Conservation (phyloP, 2,113 vertebrate genomes). For the Pachycephala philippinensis region DNA sequence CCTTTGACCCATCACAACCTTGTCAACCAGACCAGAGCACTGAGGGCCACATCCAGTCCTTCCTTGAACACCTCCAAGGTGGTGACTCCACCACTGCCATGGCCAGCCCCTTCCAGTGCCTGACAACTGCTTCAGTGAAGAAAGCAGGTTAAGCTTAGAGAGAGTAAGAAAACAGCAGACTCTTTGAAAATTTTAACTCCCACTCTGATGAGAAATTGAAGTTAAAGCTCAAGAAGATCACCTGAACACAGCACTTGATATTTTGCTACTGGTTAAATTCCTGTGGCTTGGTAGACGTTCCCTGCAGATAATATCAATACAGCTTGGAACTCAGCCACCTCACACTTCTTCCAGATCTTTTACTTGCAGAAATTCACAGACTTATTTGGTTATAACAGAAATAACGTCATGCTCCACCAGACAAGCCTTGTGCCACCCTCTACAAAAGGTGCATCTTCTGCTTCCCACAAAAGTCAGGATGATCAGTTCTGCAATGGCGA, state of each 20-base stretch:
- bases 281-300: slow-evolving; percentile 21
- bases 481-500: neutral
- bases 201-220: neutral
- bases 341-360: neutral
- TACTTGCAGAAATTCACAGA: neutral
- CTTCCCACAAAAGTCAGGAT: neutral
- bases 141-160: neutral
- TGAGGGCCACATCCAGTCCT: neutral
- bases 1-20: neutral
- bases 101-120: neutral
- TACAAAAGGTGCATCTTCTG: neutral
- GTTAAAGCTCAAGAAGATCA: neutral
- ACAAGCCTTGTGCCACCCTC: neutral
- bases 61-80: neutral
- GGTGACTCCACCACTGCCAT: neutral
- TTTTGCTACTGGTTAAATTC: slow-evolving; percentile 35
- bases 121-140: neutral
- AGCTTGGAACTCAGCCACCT: neutral
- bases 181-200: neutral
- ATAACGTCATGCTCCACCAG: neutral
- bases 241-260: neutral
- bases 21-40: neutral
- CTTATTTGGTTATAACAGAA: neutral
- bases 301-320: slow-evolving; percentile 21
- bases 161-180: neutral